phyloP scores from a whole-genome alignment of 2,888 invertebrate genomes.

The Zygaena filipendulae region DNA sequence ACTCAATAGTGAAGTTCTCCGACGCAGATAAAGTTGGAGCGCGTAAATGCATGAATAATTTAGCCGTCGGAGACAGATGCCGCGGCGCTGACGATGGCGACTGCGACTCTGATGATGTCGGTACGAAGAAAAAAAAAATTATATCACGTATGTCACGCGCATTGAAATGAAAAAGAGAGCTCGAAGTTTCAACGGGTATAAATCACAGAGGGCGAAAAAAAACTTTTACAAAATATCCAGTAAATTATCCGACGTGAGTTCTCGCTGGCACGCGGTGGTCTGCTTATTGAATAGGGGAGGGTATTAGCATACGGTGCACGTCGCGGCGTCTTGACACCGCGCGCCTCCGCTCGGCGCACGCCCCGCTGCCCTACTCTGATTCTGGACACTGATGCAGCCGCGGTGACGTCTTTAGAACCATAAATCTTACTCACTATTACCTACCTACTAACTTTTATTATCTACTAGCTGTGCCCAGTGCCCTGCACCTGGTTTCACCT shows the following conservation, averaged over 20 bases:
- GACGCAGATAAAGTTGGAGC: slow-evolving; percentile 46
- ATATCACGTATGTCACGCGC: slow-evolving; percentile 67
- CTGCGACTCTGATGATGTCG: slow-evolving; percentile 53
- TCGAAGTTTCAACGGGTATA: slow-evolving; percentile 66
- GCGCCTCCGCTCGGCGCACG: slow-evolving; percentile 13
- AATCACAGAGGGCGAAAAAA: slow-evolving; percentile 67
- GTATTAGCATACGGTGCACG: slow-evolving; percentile 65
- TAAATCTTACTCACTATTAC: slow-evolving; percentile 15
- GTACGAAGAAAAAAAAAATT: slow-evolving; percentile 57
- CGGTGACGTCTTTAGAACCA: slow-evolving; percentile 16
- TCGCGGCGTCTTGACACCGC: slow-evolving; percentile 37
- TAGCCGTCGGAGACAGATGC: slow-evolving; percentile 55
- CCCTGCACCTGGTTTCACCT: neutral
- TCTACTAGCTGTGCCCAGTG: too few species aligned
- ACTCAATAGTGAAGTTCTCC: slow-evolving; percentile 49
- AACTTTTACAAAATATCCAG: slow-evolving; percentile 69
- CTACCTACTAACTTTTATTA: too few species aligned
- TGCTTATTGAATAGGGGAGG: slow-evolving; percentile 65
- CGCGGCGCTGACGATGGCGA: slow-evolving; percentile 52
- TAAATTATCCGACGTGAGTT: slow-evolving; percentile 69
- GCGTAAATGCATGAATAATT: slow-evolving; percentile 65
- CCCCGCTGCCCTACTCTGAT: slow-evolving; percentile 8
- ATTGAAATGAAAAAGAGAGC: slow-evolving; percentile 68
- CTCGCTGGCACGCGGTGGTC: slow-evolving; percentile 64
- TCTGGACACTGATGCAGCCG: slow-evolving; percentile 11